Evolutionary conservation across 1,140 invertebrate species (phyloP), one percentile per base, ranked within the genome.

Genomic region (Argopecten irradians): DNA sequence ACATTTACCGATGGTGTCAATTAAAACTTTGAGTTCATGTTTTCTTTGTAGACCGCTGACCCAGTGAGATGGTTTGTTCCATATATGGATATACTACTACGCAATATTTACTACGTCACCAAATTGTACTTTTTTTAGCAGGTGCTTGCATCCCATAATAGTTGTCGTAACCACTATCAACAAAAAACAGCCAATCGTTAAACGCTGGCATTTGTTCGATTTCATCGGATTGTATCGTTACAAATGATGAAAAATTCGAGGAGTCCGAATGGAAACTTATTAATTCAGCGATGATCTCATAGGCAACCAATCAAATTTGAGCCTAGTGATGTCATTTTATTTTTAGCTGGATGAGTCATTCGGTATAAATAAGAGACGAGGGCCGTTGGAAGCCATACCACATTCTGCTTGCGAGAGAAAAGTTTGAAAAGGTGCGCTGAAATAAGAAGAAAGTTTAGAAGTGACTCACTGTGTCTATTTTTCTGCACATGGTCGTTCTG

Each of bases 271-370:
- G 22, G 28, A n/a, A 71, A 28, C 28, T 71, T n/a, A 71, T 71
- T 28, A 71, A 71, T 71, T 71, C 55, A 28, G 55, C 11, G 55
- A 71, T 71, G 55, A 71, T 71, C 94, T 96, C 95, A 96, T 92
- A 82, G 55, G 28, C 83, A 93, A 86, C 96, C 96, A 96, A 96
- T 96, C 87, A 93, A 90, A 92, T 34, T 8, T 11, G 89, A 43
- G 1, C 28, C 88, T 94, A 90, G 91, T 96, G 95, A 96, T 95
- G 95, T 96, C 94, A 96, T 95, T 92, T 94, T 96, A 96, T 95
- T 95, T 95, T 94, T 94, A 95, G 94, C 83, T 85, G 34, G 86
- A 89, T 95, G 94, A 95, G 89, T 95, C 94, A 95, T 93, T 87
- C 85, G 83, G 87, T 93, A 93, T 94, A 95, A 93, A 95, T 92